Evolutionary conservation across 2,113 vertebrate genomes (phyloP).

Genomic region (Pandion haliaetus): DNA sequence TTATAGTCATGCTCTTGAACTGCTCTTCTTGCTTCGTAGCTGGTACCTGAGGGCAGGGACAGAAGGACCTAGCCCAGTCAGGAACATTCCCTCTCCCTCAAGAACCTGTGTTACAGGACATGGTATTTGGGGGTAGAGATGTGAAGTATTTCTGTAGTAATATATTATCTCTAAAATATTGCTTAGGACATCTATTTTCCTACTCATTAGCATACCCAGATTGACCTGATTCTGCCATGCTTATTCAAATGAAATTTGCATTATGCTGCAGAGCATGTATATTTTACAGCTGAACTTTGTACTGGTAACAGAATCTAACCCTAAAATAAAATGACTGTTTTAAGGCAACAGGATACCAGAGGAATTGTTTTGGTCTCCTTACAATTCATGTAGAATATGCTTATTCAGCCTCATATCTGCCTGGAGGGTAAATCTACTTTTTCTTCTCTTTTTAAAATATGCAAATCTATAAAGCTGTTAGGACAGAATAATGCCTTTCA

Average conservation of each 20-base stretch:
- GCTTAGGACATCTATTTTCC: not conserved
- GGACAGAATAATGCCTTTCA: slow-evolving; percentile 2
- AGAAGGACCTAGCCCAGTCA: not conserved
- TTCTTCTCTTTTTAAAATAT: not conserved
- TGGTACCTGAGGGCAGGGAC: not conserved
- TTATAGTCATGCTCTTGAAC: not conserved
- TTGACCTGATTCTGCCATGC: slow-evolving; percentile 41
- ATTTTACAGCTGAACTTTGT: slow-evolving; percentile 2
- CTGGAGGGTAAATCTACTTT: not conserved
- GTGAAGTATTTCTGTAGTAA: not conserved
- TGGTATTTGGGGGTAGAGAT: not conserved
- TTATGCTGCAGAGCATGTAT: not conserved
- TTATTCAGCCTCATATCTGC: not conserved
- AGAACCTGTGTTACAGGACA: not conserved
- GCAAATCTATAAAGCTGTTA: not conserved
- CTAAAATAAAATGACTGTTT: not conserved
- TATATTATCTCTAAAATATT: not conserved
- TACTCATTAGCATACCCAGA: not conserved
- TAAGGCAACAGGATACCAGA: not conserved
- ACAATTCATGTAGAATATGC: not conserved
- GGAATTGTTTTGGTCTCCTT: not conserved
- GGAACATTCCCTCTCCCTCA: not conserved
- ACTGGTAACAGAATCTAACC: not conserved
- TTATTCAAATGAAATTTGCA: slow-evolving; percentile 26
- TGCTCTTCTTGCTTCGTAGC: not conserved